phyloP scores from a whole-genome alignment of 2,113 vertebrate species.

The Climacteris rufus region DNA sequence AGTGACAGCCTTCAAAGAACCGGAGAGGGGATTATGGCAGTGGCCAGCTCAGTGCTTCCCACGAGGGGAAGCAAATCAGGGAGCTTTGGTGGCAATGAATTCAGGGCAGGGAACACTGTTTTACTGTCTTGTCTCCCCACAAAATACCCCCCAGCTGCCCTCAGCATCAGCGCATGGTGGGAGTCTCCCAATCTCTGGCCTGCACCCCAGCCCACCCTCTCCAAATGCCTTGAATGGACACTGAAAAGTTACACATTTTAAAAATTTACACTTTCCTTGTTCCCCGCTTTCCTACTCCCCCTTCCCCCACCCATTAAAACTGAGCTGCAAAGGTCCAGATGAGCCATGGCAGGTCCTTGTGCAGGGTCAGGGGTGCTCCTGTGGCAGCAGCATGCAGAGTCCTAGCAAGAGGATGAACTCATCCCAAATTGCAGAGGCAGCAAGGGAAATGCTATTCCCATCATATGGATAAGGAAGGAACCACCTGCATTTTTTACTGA shows the following conservation, averaged over 20 bases:
- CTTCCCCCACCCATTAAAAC: neutral
- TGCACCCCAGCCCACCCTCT: neutral
- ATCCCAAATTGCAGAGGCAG: accelerated
- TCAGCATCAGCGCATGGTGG: accelerated
- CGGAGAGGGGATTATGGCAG: neutral
- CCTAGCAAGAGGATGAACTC: neutral
- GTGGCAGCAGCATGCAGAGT: accelerated
- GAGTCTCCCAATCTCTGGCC: neutral
- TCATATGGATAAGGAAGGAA: neutral
- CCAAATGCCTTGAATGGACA: neutral
- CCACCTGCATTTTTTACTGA: neutral
- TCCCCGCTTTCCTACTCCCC: accelerated
- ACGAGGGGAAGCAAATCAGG: neutral
- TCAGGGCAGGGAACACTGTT: neutral
- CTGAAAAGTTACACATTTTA: accelerated
- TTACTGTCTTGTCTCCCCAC: neutral
- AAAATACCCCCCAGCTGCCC: neutral
- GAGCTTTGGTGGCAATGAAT: neutral
- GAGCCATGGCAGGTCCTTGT: accelerated
- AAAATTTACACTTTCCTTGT: accelerated
- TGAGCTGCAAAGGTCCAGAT: accelerated
- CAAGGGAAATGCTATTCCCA: neutral
- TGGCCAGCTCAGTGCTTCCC: accelerated
- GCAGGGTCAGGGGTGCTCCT: neutral
- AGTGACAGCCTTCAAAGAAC: neutral